Base-by-base conservation (phyloP, 1,140 invertebrate genomes). In the Sarcophaga peregrina region DNA sequence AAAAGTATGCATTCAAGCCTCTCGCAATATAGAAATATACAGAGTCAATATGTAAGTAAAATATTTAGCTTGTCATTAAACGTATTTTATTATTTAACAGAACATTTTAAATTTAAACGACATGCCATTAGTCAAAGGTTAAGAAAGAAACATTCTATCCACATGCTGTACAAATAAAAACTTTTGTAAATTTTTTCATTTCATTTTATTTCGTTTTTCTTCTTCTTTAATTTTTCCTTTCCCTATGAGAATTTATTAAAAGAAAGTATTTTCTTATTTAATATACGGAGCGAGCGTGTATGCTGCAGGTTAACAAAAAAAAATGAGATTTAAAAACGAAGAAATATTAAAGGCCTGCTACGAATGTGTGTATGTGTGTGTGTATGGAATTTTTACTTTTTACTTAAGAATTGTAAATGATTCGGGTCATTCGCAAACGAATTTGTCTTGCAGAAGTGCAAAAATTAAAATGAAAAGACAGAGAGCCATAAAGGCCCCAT, bases 71-170 rank as follows among this genome's bases (percentile, higher is more conserved):
- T 15, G n/a, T 58, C 54, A 58, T 58, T 58, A 58, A 58, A 58
- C n/a, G 54, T 58, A n/a, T 58, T 58, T 58, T 58, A 58, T 58
- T 58, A 58, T 58, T 58, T 58, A 58, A 58, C 54, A 58, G 54
- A n/a, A 58, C 54, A 58, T 58, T n/a, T 58, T 58, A 58, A 58
- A 58, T 58, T 58, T 58, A 58, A 58, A 58, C n/a, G n/a, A 7
- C 54, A n/a, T 58, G n/a, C 54, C 54, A 58, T 58, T 58, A 15
- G 54, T 58, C 13, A 58, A 58, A 58, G 13, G 54, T n/a, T 58
- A 5, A 13, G 7, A 58, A n/a, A 13, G n/a, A 58, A 58, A 58
- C 54, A 58, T 58, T 58, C 13, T 58, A 58, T 58, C 54, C 54
- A 58, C 54, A 58, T 58, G 54, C 54, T 58, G 54, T n/a, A 58